A percentile compares a stretch with the other conserved stretches of the same genome.
Conservation (phyloP, 1,140 invertebrate species). For the Drosophila pallidifrons region DNA sequence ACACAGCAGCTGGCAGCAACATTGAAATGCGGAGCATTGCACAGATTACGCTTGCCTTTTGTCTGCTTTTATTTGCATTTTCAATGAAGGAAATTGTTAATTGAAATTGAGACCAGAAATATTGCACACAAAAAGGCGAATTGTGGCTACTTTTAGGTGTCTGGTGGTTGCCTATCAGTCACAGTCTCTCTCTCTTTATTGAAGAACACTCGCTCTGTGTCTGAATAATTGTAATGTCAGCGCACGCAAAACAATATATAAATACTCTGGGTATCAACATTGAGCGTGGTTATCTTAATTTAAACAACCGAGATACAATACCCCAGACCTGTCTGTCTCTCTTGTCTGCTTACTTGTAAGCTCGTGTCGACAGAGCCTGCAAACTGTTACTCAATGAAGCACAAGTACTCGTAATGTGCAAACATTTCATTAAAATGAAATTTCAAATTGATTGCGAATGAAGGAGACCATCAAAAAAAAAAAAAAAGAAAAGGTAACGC, state of each 20-base stretch:
- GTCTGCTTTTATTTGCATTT: slow-evolving; percentile 69
- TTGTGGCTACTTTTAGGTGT: slow-evolving; percentile 7
- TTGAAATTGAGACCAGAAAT: slow-evolving; percentile 38
- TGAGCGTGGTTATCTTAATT: slow-evolving; percentile 13
- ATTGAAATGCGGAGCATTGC: slow-evolving; percentile 51
- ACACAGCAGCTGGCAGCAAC: slow-evolving; percentile 11
- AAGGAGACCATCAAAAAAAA: neutral
- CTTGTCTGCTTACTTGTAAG: neutral
- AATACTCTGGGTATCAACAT: slow-evolving; percentile 10
- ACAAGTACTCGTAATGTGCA: slow-evolving; percentile 23
- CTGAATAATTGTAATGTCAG: slow-evolving; percentile 25
- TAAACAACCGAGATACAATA: slow-evolving; percentile 14
- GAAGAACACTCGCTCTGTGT: slow-evolving; percentile 16
- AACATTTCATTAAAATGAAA: slow-evolving; percentile 47
- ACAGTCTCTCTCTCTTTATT: neutral
- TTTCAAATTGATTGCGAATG: slow-evolving; percentile 40
- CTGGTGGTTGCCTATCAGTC: neutral
- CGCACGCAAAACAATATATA: slow-evolving; percentile 21
- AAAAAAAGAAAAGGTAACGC: slow-evolving; percentile 1
- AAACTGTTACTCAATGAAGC: slow-evolving; percentile 18
- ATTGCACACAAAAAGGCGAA: slow-evolving; percentile 15
- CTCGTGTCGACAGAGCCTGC: slow-evolving; percentile 6
- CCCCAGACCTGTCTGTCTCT: neutral
- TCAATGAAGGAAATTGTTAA: slow-evolving; percentile 59
- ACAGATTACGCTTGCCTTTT: slow-evolving; percentile 57